Evolutionary conservation across 2,113 vertebrate genomes (phyloP).

Genomic region (Potamarius usumacintae): DNA sequence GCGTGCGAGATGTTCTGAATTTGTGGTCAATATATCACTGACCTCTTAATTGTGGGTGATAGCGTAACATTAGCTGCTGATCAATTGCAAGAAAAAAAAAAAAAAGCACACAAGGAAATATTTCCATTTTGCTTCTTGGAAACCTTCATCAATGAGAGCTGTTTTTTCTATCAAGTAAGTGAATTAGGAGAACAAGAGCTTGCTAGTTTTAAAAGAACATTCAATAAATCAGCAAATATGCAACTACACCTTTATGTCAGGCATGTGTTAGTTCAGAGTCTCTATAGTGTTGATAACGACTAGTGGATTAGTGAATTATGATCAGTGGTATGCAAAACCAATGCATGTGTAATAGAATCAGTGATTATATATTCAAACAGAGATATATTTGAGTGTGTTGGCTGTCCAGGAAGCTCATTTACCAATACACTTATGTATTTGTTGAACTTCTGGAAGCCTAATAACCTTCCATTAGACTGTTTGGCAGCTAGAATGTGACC

Average conservation of each 20-base stretch:
- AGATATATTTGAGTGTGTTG: not conserved
- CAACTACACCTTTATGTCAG: not conserved
- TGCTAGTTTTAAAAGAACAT: not conserved
- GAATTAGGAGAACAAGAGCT: not conserved
- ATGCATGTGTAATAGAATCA: not conserved
- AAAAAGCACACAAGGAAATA: not conserved
- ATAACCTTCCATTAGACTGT: not conserved
- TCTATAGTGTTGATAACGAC: not conserved
- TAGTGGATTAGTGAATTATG: not conserved
- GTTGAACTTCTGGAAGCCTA: not conserved
- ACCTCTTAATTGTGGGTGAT: not conserved
- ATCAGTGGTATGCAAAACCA: not conserved
- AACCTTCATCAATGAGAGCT: not conserved
- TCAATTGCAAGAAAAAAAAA: not conserved
- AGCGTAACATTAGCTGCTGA: not conserved
- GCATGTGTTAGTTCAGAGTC: not conserved
- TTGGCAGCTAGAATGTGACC: not conserved
- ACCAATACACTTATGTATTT: not conserved
- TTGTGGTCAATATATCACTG: not conserved
- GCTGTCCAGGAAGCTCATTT: not conserved
- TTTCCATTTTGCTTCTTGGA: not conserved
- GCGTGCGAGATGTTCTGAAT: not conserved
- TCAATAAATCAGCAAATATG: not conserved
- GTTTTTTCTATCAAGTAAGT: not conserved
- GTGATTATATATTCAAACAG: not conserved